A percentile compares a stretch with the other conserved stretches of the same genome.
Evolutionary conservation across 2,888 invertebrate species (phyloP).

Genomic region (Perdita meconis): DNA sequence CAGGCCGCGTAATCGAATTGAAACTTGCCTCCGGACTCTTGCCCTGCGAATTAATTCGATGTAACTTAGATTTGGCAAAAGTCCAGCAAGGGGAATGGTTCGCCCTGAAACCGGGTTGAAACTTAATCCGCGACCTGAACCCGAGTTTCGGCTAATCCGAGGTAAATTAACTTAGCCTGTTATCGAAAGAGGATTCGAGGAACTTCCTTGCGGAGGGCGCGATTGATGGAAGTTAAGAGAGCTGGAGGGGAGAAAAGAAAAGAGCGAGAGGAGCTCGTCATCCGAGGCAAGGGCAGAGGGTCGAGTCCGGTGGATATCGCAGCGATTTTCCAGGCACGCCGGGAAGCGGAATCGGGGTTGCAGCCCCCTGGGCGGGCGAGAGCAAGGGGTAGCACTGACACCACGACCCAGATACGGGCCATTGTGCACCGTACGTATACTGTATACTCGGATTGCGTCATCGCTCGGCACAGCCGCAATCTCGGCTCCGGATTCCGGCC

Average conservation of each 20-base stretch:
- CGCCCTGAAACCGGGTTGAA: neutral
- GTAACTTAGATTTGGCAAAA: too few species aligned
- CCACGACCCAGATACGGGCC: slow-evolving; percentile 81
- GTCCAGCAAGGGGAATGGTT: too few species aligned
- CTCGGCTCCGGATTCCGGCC: slow-evolving; percentile 60
- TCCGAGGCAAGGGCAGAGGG: neutral
- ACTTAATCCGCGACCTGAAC: neutral
- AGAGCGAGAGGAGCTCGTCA: too few species aligned
- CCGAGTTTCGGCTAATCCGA: too few species aligned
- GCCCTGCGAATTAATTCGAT: neutral
- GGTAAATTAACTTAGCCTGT: too few species aligned
- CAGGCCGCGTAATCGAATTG: too few species aligned
- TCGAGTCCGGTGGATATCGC: slow-evolving; percentile 58
- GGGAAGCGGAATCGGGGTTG: slow-evolving; percentile 68
- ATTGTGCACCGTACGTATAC: slow-evolving; percentile 75
- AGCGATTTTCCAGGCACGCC: slow-evolving; percentile 63
- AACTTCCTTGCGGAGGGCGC: too few species aligned
- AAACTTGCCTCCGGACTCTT: neutral
- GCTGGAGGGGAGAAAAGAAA: too few species aligned
- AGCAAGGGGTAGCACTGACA: slow-evolving; percentile 75
- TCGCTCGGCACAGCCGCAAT: slow-evolving; percentile 71
- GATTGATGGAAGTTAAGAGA: too few species aligned
- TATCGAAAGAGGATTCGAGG: too few species aligned
- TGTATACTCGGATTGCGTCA: slow-evolving; percentile 79
- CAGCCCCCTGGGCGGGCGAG: slow-evolving; percentile 56